phyloP scores from a whole-genome alignment of 2,113 vertebrate species.

The Delphinus delphis region DNA sequence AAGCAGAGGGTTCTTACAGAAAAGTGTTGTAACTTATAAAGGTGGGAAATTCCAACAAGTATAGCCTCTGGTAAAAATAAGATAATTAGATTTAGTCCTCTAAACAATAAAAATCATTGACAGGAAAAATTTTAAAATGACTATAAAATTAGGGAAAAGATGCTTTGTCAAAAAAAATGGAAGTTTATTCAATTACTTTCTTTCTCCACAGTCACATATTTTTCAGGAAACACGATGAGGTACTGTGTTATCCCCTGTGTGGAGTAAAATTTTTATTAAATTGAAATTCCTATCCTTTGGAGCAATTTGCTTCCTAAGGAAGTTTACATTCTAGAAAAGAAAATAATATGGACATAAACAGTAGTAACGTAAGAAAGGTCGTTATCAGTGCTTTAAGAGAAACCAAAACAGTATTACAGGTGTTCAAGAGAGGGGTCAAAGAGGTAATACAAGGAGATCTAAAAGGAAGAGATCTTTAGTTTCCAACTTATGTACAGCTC shows the following conservation, averaged over 20 bases:
- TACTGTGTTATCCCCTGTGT: not conserved
- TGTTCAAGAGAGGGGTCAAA: not conserved
- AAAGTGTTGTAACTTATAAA: not conserved
- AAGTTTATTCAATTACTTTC: not conserved
- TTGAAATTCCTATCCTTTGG: not conserved
- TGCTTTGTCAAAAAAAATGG: not conserved
- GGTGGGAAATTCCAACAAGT: not conserved
- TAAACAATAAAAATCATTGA: not conserved
- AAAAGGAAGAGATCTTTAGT: not conserved
- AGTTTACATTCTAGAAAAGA: not conserved
- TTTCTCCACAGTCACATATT: not conserved
- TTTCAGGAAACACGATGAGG: not conserved
- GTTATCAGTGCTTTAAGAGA: not conserved
- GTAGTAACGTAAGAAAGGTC: not conserved
- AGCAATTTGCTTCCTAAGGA: not conserved
- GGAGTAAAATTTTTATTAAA: not conserved
- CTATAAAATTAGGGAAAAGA: not conserved
- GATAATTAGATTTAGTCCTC: not conserved
- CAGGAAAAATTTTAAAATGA: not conserved
- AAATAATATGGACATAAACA: not conserved
- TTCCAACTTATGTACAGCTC: not conserved
- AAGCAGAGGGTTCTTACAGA: not conserved
- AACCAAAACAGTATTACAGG: not conserved
- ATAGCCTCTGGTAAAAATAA: not conserved
- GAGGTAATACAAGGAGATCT: not conserved